phyloP scores from a whole-genome alignment of 2,113 vertebrate species.

The Tinamus guttatus region DNA sequence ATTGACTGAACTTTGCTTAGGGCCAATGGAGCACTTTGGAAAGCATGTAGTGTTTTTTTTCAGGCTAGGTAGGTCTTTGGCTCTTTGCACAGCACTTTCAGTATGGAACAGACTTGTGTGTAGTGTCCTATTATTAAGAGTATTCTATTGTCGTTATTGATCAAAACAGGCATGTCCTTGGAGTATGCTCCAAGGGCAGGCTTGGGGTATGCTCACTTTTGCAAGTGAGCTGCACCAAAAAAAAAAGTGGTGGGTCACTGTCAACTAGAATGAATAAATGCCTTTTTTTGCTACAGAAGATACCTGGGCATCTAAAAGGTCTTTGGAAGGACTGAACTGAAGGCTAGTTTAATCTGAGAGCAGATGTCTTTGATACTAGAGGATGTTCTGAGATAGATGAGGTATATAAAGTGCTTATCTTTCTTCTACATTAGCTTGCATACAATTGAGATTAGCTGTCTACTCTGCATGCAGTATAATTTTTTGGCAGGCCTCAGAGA shows the following conservation, averaged over 20 bases:
- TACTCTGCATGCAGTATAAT: background rate
- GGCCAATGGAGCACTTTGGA: background rate
- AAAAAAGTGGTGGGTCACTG: background rate
- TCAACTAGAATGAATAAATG: background rate
- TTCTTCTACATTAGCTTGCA: background rate
- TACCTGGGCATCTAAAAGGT: background rate
- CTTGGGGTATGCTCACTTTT: background rate
- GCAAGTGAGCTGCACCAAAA: background rate
- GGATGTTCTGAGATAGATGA: background rate
- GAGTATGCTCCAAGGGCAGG: background rate
- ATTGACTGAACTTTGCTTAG: too few species aligned
- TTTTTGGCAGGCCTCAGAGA: background rate
- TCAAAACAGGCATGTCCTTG: background rate
- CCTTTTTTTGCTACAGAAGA: background rate
- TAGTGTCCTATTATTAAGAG: background rate
- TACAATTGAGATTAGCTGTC: background rate
- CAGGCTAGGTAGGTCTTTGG: background rate
- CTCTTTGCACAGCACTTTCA: background rate
- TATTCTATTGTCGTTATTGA: background rate
- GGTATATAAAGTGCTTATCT: background rate
- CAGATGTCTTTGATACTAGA: background rate
- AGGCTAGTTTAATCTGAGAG: background rate
- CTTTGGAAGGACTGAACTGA: background rate
- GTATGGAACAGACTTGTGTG: background rate
- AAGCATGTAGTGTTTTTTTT: background rate